Evolutionary conservation across 2,113 vertebrate genomes (phyloP).

Genomic region (Nestor notabilis): DNA sequence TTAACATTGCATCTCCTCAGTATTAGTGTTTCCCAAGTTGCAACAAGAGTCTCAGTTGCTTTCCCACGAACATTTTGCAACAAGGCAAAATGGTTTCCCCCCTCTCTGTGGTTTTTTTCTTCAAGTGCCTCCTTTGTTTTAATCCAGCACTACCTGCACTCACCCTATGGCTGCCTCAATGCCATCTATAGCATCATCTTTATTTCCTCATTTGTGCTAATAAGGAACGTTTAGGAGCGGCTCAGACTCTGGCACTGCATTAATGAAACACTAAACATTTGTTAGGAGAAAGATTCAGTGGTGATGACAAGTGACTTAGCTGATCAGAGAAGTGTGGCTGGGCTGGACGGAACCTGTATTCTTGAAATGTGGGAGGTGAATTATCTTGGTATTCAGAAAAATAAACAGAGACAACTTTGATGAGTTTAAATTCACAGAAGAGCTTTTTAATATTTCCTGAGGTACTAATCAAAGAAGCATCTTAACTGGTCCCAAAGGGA

Average conservation of each 20-base stretch:
- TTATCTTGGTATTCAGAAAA: constrained; percentile 53
- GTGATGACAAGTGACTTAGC: constrained; percentile 64
- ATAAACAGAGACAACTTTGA: constrained; percentile 73
- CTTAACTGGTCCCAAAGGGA: constrained; percentile 78
- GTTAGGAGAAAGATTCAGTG: constrained; percentile 26
- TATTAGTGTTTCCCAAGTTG: background rate
- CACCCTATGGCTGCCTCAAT: background rate
- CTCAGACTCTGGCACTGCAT: background rate
- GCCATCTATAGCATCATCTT: background rate
- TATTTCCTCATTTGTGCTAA: background rate
- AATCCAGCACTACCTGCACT: background rate
- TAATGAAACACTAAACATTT: constrained; percentile 58
- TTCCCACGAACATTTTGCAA: background rate
- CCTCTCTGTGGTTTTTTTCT: background rate
- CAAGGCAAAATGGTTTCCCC: background rate
- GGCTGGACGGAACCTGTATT: constrained; percentile 45
- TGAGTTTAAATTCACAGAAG: constrained; percentile 71
- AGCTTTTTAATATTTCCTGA: constrained; percentile 78
- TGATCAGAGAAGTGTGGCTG: constrained; percentile 49
- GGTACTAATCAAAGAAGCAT: constrained; percentile 78
- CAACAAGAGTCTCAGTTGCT: background rate
- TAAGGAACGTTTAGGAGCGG: constrained; percentile 5
- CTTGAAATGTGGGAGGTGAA: constrained; percentile 44
- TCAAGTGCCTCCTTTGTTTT: background rate
- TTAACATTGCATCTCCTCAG: background rate